Conservation (phyloP, 2,113 vertebrate species). For the Nothocercus nigrocapillus region DNA sequence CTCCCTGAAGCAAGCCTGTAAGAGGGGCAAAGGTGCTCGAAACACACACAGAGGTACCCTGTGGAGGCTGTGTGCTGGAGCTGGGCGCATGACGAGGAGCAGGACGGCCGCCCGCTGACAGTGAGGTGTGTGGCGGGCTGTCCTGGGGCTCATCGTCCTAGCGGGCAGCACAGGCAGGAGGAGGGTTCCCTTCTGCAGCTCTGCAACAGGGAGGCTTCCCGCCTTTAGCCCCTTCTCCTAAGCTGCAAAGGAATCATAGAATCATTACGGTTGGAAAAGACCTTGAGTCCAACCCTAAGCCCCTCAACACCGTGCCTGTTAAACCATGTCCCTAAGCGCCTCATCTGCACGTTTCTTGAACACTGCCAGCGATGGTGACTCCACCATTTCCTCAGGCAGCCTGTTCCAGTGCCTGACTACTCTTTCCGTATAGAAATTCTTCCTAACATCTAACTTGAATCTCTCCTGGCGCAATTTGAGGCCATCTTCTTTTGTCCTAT, state of each 20-base stretch:
- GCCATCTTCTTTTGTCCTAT: too few species aligned
- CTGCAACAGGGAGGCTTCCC: not conserved
- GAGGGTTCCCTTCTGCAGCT: not conserved
- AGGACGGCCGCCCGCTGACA: not conserved
- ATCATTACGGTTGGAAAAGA: too few species aligned
- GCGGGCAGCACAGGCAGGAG: not conserved
- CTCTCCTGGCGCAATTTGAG: too few species aligned
- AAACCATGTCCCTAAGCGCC: too few species aligned
- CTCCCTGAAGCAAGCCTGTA: not conserved
- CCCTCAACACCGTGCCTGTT: too few species aligned
- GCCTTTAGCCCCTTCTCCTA: not conserved
- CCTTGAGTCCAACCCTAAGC: too few species aligned
- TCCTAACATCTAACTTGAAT: too few species aligned
- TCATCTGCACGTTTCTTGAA: too few species aligned
- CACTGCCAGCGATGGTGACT: too few species aligned
- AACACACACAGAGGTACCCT: not conserved
- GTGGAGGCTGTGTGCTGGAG: not conserved
- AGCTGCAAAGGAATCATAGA: not conserved
- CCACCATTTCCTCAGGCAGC: too few species aligned
- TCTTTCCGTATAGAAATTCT: too few species aligned
- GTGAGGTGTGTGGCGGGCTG: not conserved
- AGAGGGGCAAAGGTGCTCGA: not conserved
- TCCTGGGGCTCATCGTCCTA: not conserved
- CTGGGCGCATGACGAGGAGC: not conserved
- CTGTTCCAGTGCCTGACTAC: too few species aligned